Evolutionary conservation across 2,113 vertebrate species (phyloP), one percentile per base, ranked within the genome.

Genomic region (Carassius gibelio): DNA sequence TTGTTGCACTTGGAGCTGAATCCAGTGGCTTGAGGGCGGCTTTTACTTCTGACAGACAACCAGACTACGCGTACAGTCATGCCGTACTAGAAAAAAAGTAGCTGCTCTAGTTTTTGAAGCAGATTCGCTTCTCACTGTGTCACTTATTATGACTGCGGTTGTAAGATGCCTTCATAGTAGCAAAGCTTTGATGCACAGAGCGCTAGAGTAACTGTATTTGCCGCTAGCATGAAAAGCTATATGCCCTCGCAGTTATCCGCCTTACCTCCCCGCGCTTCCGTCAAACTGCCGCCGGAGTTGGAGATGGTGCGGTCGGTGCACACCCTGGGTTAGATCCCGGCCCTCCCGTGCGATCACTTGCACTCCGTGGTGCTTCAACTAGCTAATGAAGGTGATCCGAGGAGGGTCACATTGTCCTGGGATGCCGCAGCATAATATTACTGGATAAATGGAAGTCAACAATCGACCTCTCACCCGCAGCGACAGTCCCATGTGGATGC

Each of bases 361-460:
- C 78, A 80, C 78, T 75, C 52, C 75, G 71, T n/a, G 19, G 50
- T 59, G 84, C 85, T 69, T 86, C 75, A 88, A 77, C 80, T 62
- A 88, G 89, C 88, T 55, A 83, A 87, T 90, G 87, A 87, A 87
- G 90, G 86, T 89, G 90, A 89, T 88, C 88, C 86, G 81, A 81
- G 82, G 91, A 75, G 90, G 93, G 92, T 94, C 94, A 94, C 94
- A 86, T 90, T 92, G 91, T 92, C 90, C 88, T 86, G 93, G 92
- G 91, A 88, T 93, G 93, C 93, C 90, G 93, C 87, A 90, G 91
- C 86, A 78, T 36, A 83, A 81, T 75, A 75, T 75, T 62, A 87
- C 64, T 86, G 84, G 68, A 81, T 84, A 61, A 75, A 86, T 81
- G 88, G 90, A 85, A 92, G 90, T 88, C 87, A 89, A 90, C 89